Conservation (phyloP, 2,113 vertebrate genomes). For the Xyrauchen texanus region DNA sequence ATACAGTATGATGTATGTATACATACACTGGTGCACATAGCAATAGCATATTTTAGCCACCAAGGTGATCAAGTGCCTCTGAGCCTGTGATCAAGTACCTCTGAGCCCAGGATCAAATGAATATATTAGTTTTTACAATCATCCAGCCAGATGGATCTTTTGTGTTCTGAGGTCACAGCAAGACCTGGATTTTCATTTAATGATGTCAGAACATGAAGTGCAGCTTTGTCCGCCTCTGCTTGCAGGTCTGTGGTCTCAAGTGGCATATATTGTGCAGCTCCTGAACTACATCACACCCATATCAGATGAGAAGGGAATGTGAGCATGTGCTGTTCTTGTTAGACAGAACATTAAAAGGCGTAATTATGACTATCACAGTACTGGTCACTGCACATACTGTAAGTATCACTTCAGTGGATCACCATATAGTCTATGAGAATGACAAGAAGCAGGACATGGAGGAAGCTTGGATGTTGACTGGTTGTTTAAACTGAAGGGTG, state of each 20-base stretch:
- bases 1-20: too few species aligned
- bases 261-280: neutral
- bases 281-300: slow-evolving; percentile 19
- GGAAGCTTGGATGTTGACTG: slow-evolving; percentile 35
- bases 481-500: slow-evolving; percentile 46
- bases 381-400: neutral
- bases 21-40: too few species aligned
- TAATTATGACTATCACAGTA: neutral
- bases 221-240: neutral
- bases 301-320: neutral
- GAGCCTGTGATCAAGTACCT: neutral
- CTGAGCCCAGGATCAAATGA: neutral
- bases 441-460: slow-evolving; percentile 45
- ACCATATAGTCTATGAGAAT: slow-evolving; percentile 23
- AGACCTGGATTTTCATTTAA: slow-evolving; percentile 22
- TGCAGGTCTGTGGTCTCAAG: slow-evolving; percentile 4
- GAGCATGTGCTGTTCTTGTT: neutral
- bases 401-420: neutral
- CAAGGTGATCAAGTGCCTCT: neutral
- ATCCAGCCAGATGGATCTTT: slow-evolving; percentile 3
- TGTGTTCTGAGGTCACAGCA: slow-evolving; percentile 16
- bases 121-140: slow-evolving; percentile 31
- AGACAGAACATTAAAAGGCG: neutral
- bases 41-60: neutral
- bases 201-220: slow-evolving; percentile 25